Base-by-base conservation (phyloP, 2,113 vertebrate species). In the Mormyrus iriodes region DNA sequence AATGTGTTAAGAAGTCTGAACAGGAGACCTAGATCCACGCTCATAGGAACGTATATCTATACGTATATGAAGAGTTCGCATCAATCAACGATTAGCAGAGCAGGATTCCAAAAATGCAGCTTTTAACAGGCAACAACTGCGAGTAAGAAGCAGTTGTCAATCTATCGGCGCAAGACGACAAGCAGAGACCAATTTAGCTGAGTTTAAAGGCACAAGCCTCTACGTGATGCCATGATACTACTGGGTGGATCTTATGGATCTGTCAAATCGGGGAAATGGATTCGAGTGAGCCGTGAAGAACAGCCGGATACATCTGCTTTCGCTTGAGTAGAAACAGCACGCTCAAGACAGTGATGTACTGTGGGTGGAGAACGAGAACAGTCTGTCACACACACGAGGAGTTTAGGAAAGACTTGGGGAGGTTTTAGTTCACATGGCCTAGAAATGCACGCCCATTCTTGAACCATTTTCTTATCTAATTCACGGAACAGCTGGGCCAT, bases 261-360 rank as follows among this genome's bases (percentile, higher is more conserved):
- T 85, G 83, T 48, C 83, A 85, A 51, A 27, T 85, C 24, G 24
- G 21, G 83, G 83, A 85, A 85, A 85, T 48, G 44, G 44, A 79
- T 39, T 42, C 17, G 83, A 85, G 44, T 85, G 83, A 85, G 83
- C 48, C 24, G 48, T 48, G 83, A 85, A 85, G 24, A 85, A 27
- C 35, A 15, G 35, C 73, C 73, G 35, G 73, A 79, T 42, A n/a
- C 73, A 79, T 79, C 73, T 79, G 73, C 73, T 79, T 42, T 79
- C 73, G 35, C 73, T 79, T 79, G 73, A 79, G 73, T 79, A 79
- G 73, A 79, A 79, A 79, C 73, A 79, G 73, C 73, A 79, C 6
- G 73, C 73, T 79, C 73, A 42, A 79, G 73, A 79, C 73, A 79
- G 73, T 79, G 73, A 79, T 85, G 46, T 48, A 85, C 44, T 27